These are phyloP conservation scores for Pipistrellus kuhlii DNA, from an alignment of 2,797 vertebrate genomes.

Conservation along the genomic window DNA sequence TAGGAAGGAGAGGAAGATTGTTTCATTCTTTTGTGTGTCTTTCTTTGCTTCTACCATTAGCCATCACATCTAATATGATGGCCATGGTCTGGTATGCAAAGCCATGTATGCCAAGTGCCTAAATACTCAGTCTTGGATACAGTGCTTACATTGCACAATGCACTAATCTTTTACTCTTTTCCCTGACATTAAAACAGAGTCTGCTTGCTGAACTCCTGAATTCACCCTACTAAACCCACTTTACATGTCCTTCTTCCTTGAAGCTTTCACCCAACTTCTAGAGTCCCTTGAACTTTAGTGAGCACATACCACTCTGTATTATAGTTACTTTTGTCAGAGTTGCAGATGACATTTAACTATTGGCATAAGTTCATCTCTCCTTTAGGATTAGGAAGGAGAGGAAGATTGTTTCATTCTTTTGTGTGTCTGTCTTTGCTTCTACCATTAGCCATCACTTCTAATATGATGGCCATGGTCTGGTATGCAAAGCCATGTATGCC, in stretches of 20 bases:
- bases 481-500: neutral
- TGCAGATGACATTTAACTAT: slow-evolving; percentile 52
- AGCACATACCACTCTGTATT: neutral
- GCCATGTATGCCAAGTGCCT: neutral
- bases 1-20: neutral
- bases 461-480: neutral
- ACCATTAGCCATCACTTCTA: neutral
- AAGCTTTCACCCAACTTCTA: neutral
- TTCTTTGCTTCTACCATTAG: slow-evolving; percentile 31
- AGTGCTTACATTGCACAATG: neutral
- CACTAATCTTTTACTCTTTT: slow-evolving; percentile 10
- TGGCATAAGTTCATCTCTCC: slow-evolving; percentile 32
- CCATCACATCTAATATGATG: neutral
- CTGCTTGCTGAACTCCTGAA: neutral
- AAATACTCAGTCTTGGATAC: neutral
- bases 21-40: neutral
- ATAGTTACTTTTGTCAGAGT: neutral
- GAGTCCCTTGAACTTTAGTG: neutral
- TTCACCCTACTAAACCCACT: neutral
- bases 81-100: slow-evolving; percentile 18
- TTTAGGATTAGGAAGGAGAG: slow-evolving; percentile 10
- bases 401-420: neutral
- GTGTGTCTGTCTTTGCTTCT: slow-evolving; percentile 4
- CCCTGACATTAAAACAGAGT: slow-evolving; percentile 38
- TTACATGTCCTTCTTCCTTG: neutral